phyloP scores from a whole-genome alignment of 2,797 vertebrate species.

The Salmo trutta region DNA sequence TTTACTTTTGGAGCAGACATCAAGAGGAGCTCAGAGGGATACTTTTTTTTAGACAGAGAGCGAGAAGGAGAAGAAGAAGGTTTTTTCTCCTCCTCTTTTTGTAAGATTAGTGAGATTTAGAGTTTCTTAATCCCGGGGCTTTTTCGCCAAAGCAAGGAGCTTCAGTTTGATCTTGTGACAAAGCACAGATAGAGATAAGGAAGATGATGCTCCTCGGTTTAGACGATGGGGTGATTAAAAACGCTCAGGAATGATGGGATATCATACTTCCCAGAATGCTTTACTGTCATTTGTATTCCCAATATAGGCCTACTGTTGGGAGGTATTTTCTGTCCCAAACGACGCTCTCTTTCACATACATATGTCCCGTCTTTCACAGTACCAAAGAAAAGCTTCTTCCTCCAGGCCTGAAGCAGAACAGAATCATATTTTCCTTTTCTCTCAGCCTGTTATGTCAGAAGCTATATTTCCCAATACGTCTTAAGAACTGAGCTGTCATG shows the following conservation, averaged over 20 bases:
- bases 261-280: conserved; percentile 11
- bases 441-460: conserved; percentile 10
- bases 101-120: conserved; percentile 10
- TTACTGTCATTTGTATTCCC: conserved; percentile 39
- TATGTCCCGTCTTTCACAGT: background rate
- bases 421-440: background rate
- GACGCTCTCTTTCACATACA: conserved; percentile 22
- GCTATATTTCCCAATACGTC: conserved; percentile 23
- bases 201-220: conserved; percentile 4
- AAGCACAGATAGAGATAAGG: background rate
- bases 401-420: background rate
- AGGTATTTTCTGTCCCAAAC: conserved; percentile 12
- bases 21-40: conserved; percentile 8
- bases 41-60: background rate
- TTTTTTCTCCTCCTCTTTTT: background rate
- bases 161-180: background rate
- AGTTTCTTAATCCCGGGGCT: conserved; percentile 1
- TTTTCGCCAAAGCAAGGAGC: background rate
- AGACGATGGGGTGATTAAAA: conserved; percentile 3
- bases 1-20: conserved; percentile 12
- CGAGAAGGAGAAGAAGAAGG: background rate
- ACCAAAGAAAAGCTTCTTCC: background rate
- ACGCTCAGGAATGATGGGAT: conserved; percentile 2
- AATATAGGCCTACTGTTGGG: conserved; percentile 40
- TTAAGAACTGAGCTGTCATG: conserved; percentile 23